Conservation (phyloP, 2,113 vertebrate genomes). For the Hemiscyllium ocellatum region DNA sequence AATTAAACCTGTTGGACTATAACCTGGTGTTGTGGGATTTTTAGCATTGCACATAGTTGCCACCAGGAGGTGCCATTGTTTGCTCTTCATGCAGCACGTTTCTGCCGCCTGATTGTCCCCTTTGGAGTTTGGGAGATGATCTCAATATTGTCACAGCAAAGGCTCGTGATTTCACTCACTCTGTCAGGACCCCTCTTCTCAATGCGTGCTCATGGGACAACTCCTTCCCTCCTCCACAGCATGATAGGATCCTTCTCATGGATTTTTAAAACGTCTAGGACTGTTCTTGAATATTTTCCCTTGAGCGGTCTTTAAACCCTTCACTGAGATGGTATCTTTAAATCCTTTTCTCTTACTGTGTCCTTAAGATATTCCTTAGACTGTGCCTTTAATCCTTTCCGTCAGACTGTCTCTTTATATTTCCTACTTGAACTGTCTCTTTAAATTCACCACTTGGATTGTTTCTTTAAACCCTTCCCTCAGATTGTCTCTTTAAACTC, state of each 20-base stretch:
- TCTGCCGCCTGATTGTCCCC: not conserved
- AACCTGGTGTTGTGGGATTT: no score
- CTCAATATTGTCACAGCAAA: not conserved
- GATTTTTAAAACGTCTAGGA: not conserved
- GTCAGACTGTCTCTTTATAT: no score
- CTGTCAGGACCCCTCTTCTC: not conserved
- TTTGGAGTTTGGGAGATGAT: not conserved
- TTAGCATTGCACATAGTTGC: not conserved
- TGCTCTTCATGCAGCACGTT: not conserved
- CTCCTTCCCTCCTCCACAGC: not conserved
- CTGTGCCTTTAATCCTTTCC: no score
- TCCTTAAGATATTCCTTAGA: no score
- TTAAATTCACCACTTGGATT: no score
- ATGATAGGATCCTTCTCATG: not conserved
- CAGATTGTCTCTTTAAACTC: no score
- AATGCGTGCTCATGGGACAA: not conserved
- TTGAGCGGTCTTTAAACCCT: no score
- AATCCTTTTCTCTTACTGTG: no score
- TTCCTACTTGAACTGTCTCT: no score
- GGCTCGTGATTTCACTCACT: not conserved
- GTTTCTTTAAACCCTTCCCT: no score
- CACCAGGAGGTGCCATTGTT: not conserved
- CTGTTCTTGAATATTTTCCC: not conserved
- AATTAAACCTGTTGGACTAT: no score
- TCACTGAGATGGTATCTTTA: no score